Base-by-base conservation (phyloP, 2,888 invertebrate species). In the Heliconius hortense region DNA sequence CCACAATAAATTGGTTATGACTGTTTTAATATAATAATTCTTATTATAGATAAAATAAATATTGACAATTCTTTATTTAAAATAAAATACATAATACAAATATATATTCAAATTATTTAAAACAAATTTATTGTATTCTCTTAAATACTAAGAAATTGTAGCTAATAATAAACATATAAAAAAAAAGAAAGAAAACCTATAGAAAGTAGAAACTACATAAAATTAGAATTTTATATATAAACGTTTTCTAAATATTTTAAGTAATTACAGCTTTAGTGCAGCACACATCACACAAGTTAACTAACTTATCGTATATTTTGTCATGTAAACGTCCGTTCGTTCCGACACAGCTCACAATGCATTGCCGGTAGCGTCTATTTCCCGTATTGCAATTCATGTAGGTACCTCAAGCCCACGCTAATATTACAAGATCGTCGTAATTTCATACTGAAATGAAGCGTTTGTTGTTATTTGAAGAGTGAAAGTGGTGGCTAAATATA, bases 371-470 rank as follows among this genome's bases (percentile, higher is more conserved):
- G 78, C 72, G 53, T 77, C 68, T 75, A 59, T 78, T 78, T 77
- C 77, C 78, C 53, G 73, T 78, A 76, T 74, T 77, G 75, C 72
- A 67, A 77, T 75, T 69, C 56, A 75, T 68, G 72, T 64, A 18
- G 21, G 48, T 48, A 48, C 48, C 48, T 48, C 18, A 48, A 8
- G 62, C 56, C 60, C 75, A 75, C 74, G 77, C 76, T 77, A 78
- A 80, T 80, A 67, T 67, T 74, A 73, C 76, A 77, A 77, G 73
- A 76, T 74, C 76, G 73, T 76, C 79, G 80, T 79, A 81, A 82
- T 83, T 84, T 80, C 79, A 81, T 79, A 82, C 81, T 78, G 76
- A 83, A 85, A 83, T 84, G 82, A 82, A 78, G 79, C 81, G 81
- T 82, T 83, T 80, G 56, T 69, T 69, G 84, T 83, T 83, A 83